Conservation (phyloP, 23 tunicate genomes). For the Aplidium turbinatum region DNA sequence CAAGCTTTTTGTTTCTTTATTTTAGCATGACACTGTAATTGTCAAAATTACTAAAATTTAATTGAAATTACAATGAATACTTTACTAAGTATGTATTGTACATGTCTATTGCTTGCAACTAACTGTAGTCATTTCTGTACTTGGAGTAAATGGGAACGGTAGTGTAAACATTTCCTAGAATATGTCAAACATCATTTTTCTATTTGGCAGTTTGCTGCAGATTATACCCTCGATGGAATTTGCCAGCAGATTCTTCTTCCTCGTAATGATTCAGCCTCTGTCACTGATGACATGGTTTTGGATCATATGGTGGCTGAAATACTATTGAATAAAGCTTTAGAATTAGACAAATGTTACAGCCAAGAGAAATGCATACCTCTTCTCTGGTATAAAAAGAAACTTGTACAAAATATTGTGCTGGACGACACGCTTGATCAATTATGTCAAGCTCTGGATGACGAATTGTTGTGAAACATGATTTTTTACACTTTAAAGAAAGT, state of each 20-base stretch:
- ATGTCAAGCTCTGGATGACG: neutral
- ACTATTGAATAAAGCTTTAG: neutral
- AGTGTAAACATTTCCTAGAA: no score
- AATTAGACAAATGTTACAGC: neutral
- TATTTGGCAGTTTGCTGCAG: slow-evolving; percentile 30
- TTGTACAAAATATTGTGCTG: slow-evolving; percentile 1
- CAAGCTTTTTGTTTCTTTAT: no score
- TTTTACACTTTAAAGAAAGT: no score
- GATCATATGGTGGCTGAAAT: slow-evolving; percentile 28
- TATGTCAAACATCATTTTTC: no score
- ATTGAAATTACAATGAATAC: no score
- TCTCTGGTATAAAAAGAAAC: slow-evolving; percentile 30
- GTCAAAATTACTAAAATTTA: no score
- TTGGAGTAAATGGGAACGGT: neutral
- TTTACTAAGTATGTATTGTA: no score
- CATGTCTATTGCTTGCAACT: no score
- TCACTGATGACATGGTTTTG: neutral
- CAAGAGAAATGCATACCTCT: slow-evolving; percentile 19
- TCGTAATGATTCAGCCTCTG: neutral
- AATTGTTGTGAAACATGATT: no score
- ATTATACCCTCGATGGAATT: slow-evolving; percentile 29
- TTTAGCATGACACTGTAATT: no score
- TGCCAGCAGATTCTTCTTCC: slow-evolving; percentile 33
- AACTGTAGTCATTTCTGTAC: neutral
- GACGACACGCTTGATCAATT: slow-evolving; percentile 13